A percentile compares a stretch with the other conserved stretches of the same genome.
Conservation (phyloP, 2,113 vertebrate genomes). For the Python bivittatus region DNA sequence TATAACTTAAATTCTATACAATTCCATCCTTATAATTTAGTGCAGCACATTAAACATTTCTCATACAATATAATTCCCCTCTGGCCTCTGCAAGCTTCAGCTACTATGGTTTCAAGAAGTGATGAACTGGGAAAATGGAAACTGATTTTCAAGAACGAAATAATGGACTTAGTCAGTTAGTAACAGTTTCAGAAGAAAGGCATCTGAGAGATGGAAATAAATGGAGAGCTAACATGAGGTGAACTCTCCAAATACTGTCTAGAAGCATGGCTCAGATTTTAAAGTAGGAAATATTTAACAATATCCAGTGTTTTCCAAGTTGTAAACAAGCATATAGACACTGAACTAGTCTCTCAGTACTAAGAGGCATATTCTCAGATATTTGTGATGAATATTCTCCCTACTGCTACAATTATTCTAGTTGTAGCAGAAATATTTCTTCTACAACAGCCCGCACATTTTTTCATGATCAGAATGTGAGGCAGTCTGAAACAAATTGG, state of each 20-base stretch:
- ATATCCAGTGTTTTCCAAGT: neutral
- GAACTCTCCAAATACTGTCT: conserved; percentile 43
- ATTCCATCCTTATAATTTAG: conserved; percentile 57
- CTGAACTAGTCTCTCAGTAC: no score
- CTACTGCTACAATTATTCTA: neutral
- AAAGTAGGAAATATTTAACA: conserved; percentile 7
- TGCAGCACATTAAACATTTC: conserved; percentile 63
- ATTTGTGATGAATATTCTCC: neutral
- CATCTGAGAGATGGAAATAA: conserved; percentile 20
- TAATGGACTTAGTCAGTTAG: conserved; percentile 52
- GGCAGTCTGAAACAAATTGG: neutral
- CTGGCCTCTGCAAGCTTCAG: conserved; percentile 64
- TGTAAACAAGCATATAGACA: no score
- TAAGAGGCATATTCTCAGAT: neutral
- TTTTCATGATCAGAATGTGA: neutral
- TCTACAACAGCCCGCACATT: neutral
- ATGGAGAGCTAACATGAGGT: conserved; percentile 33
- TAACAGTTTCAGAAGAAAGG: conserved; percentile 43
- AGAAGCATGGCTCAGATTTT: conserved; percentile 28
- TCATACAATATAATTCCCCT: conserved; percentile 60
- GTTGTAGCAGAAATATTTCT: neutral
- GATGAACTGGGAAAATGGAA: conserved; percentile 62
- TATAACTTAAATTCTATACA: conserved; percentile 68
- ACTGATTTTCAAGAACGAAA: conserved; percentile 66
- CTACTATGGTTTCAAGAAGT: conserved; percentile 60